These are phyloP conservation scores for Alethe castanea DNA, from an alignment of 2,113 vertebrate species.

Conservation along the genomic window DNA sequence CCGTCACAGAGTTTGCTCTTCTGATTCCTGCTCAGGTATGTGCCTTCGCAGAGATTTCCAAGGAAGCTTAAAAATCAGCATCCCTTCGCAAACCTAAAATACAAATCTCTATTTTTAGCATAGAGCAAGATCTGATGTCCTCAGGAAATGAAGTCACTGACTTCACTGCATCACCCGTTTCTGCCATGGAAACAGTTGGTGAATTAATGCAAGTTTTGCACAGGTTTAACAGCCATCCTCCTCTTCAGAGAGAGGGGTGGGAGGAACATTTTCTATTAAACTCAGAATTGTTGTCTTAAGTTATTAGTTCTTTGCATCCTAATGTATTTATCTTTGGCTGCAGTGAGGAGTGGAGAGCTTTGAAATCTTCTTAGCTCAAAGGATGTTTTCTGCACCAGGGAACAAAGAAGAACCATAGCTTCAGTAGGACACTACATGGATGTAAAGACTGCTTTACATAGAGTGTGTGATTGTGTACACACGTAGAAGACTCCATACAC, in stretches of 20 bases:
- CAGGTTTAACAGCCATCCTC: slow-evolving; percentile 55
- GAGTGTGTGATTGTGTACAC: neutral
- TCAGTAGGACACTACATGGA: neutral
- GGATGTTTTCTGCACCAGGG: neutral
- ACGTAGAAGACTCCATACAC: accelerated
- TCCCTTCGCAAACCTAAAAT: neutral
- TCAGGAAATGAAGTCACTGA: slow-evolving; percentile 63
- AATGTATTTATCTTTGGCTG: slow-evolving; percentile 58
- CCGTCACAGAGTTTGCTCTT: neutral
- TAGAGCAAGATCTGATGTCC: slow-evolving; percentile 50
- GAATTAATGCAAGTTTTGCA: slow-evolving; percentile 63
- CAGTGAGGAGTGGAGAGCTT: slow-evolving; percentile 22
- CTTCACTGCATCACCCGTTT: slow-evolving; percentile 42
- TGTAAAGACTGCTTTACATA: neutral
- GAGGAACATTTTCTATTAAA: slow-evolving; percentile 62
- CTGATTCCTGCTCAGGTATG: neutral
- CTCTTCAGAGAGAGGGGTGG: slow-evolving; percentile 40
- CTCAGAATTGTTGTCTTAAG: slow-evolving; percentile 57
- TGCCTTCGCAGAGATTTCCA: neutral
- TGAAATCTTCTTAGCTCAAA: slow-evolving; percentile 40
- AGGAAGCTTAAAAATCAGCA: neutral
- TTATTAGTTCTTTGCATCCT: slow-evolving; percentile 58
- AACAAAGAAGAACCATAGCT: neutral
- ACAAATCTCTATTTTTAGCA: slow-evolving; percentile 29
- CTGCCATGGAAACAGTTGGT: slow-evolving; percentile 65